Percentiles rank a stretch among this genome's conserved stretches.
Conservation (phyloP, 1,140 invertebrate species). For the Temnothorax nylanderi region DNA sequence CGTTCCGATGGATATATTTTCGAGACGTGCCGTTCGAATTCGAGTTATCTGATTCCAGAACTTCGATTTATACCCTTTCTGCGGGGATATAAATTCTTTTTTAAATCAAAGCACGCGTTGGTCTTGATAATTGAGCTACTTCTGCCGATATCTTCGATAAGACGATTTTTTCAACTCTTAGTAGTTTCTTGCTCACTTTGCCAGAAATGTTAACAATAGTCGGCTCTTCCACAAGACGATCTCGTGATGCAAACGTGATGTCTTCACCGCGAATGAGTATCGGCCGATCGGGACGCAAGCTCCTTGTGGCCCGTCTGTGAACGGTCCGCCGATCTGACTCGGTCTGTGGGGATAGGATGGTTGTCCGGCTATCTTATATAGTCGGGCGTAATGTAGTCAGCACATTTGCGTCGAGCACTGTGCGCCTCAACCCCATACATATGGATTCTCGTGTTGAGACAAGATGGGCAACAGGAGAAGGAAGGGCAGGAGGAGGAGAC, state of each 20-base stretch:
- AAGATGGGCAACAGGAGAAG: conserved; percentile 54
- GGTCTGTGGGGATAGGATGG: conserved; percentile 82
- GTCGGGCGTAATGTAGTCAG: conserved; percentile 83
- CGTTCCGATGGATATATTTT: not conserved
- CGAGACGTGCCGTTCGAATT: not conserved
- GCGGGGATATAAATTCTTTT: not conserved
- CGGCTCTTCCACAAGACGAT: conserved; percentile 9
- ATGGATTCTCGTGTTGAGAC: conserved; percentile 78
- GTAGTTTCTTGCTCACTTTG: conserved; percentile 10
- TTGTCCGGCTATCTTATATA: conserved; percentile 83
- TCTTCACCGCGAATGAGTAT: conserved; percentile 9
- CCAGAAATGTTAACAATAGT: conserved; percentile 27
- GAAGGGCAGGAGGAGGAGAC: conserved; percentile 33
- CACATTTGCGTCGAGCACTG: conserved; percentile 80
- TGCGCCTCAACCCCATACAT: conserved; percentile 82
- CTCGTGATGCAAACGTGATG: not conserved
- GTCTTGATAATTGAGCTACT: not conserved
- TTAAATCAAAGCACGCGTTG: not conserved
- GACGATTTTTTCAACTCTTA: not conserved
- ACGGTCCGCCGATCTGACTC: conserved; percentile 82
- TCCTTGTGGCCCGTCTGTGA: conserved; percentile 75
- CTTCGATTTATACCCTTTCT: not conserved
- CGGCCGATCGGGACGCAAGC: conserved; percentile 47
- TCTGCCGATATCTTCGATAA: not conserved
- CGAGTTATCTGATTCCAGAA: not conserved